These are phyloP conservation scores for Sprattus sprattus DNA, from an alignment of 2,113 vertebrate species.

Conservation along the genomic window DNA sequence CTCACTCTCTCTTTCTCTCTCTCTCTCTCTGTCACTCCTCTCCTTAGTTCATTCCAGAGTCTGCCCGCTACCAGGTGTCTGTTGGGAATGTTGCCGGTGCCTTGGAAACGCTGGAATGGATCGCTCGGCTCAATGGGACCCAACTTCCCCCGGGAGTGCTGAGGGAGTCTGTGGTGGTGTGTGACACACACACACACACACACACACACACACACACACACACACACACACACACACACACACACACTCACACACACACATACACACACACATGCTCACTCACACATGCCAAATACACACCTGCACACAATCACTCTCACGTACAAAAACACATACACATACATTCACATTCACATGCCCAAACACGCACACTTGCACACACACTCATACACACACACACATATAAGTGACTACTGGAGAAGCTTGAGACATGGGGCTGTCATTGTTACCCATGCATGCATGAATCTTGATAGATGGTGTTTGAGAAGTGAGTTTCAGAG, in stretches of 20 bases:
- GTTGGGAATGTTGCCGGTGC: constrained; percentile 76
- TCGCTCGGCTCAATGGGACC: constrained; percentile 78
- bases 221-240: neutral
- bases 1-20: neutral
- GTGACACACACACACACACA: neutral
- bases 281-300: neutral
- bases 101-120: constrained; percentile 71
- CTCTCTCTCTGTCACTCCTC: neutral
- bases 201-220: constrained; percentile 3
- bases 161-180: constrained; percentile 73
- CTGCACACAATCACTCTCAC: neutral
- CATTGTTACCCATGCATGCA: too few species aligned
- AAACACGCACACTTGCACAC: neutral
- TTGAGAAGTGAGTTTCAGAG: too few species aligned
- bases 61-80: constrained; percentile 83
- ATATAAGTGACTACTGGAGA: too few species aligned
- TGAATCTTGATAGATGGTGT: too few species aligned
- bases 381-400: neutral
- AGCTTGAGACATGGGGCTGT: too few species aligned
- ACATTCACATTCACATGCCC: too few species aligned
- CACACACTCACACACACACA: neutral
- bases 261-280: neutral
- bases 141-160: constrained; percentile 79
- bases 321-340: neutral
- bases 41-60: constrained; percentile 91